Base-by-base conservation (phyloP, 2,797 vertebrate species). In the Coregonus ussuriensis region DNA sequence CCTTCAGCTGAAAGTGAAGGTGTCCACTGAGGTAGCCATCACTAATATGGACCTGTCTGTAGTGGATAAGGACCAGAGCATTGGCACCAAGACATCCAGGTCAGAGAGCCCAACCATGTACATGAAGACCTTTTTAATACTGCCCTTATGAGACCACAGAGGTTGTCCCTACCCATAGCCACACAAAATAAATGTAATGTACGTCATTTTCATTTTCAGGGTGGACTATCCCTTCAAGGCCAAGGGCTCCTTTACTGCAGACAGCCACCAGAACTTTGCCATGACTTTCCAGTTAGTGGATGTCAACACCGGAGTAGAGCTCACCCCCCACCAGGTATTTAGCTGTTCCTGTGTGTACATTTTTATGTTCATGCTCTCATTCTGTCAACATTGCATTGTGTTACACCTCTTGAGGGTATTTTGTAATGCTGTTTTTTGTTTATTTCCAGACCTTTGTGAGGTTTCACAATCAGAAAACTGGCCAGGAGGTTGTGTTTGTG, bases 61-160 rank as follows among this genome's bases (percentile, higher is more conserved):
- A 0, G 97, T 99, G 89, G 98, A 99, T 90, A 99, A 98, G 87
- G 98, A 99, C 90, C 98, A 99, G 93, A 99, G 98, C 91, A 99
- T 98, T 53, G 97, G 97, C 0, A 97, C 98, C 72, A 99, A 99
- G 91, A 99, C 97, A 33, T 96, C 93, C 72, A 95, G 96, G 98
- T 98, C 87, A 88, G 88, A 51, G 41, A 35, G 3, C 16, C 5
- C 1, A 29, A 31, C 0, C 66, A 33, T 0, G 11, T 33, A 7
- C 18, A 29, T 52, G 1, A 29, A 31, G 16, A 7, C 1, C 1
- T 51, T 68, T 68, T 71, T 80, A 25, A 25, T 4, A 51, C 3
- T 63, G 3, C 3, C 29, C 21, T 7, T 56, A 47, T 41, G 56
- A 6, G 5, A 37, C 3, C 14, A 5, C n/a, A 14, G 13, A 6